Evolutionary conservation across 2,888 invertebrate species (phyloP).

Genomic region (Aphrophora alni): DNA sequence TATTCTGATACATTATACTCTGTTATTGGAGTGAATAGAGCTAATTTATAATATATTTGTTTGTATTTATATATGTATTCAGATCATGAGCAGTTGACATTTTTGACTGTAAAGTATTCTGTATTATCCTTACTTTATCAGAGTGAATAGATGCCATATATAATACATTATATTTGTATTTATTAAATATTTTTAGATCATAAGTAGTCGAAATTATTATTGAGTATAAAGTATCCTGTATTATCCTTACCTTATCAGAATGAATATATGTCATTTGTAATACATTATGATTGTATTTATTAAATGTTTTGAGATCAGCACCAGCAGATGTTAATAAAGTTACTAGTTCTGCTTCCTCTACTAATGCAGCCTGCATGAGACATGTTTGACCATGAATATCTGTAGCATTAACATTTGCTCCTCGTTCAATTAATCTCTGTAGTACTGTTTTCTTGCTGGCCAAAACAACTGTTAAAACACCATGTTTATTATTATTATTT

Average conservation of each 20-base stretch:
- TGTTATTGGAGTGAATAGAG: too few relatives aligned
- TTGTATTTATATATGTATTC: too few relatives aligned
- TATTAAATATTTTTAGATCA: too few relatives aligned
- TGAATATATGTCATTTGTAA: background rate
- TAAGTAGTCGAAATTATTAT: too few relatives aligned
- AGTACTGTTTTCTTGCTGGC: background rate
- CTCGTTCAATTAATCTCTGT: background rate
- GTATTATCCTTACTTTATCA: too few relatives aligned
- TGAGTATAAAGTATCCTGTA: background rate
- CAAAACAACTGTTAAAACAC: background rate
- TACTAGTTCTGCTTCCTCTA: background rate
- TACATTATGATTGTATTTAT: background rate
- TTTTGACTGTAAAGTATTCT: too few relatives aligned
- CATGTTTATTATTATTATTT: background rate
- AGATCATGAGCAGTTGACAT: too few relatives aligned
- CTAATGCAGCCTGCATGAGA: background rate
- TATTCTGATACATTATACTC: too few relatives aligned
- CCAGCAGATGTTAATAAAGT: background rate
- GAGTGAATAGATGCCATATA: too few relatives aligned
- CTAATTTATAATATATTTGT: too few relatives aligned
- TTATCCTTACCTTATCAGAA: background rate
- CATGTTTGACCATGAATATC: background rate
- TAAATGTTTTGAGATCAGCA: background rate
- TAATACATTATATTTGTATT: too few relatives aligned
- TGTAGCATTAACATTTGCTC: background rate